Percentiles rank a stretch among this genome's conserved stretches.
phyloP scores from a whole-genome alignment of 2,888 invertebrate species.

The Eurois occulta region DNA sequence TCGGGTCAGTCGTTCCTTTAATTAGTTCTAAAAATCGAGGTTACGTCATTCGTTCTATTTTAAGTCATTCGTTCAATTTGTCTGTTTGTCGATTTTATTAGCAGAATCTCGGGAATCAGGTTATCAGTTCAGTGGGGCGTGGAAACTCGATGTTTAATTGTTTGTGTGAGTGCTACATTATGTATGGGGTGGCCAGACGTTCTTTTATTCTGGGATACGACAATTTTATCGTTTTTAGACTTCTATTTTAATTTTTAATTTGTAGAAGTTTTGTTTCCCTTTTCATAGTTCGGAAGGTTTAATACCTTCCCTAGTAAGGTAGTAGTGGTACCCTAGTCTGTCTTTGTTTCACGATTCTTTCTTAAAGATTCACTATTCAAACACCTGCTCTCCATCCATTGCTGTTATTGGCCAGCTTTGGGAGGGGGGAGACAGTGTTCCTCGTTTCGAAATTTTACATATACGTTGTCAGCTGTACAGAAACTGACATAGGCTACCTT shows the following conservation, averaged over 20 bases:
- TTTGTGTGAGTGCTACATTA: constrained; percentile 54
- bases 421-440: too few species aligned
- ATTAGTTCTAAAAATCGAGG: constrained; percentile 34
- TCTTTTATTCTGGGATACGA: constrained; percentile 14
- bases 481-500: too few species aligned
- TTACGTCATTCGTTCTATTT: constrained; percentile 23
- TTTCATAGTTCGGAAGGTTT: background rate
- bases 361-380: background rate
- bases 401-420: too few species aligned
- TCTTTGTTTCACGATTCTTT: background rate
- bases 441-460: too few species aligned
- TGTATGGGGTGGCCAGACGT: constrained; percentile 38
- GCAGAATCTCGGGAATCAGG: constrained; percentile 65
- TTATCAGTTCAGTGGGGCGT: constrained; percentile 70
- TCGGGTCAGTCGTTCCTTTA: constrained; percentile 39
- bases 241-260: background rate
- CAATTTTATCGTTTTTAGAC: too few species aligned
- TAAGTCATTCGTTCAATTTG: constrained; percentile 36
- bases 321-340: too few species aligned
- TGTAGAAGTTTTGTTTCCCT: background rate
- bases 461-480: too few species aligned
- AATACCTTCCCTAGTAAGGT: too few species aligned
- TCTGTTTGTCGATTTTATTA: constrained; percentile 51
- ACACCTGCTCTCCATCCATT: too few species aligned
- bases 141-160: constrained; percentile 63